These are phyloP conservation scores for Branchinecta lindahli DNA, from an alignment of 1,140 invertebrate species.

Conservation along the genomic window DNA sequence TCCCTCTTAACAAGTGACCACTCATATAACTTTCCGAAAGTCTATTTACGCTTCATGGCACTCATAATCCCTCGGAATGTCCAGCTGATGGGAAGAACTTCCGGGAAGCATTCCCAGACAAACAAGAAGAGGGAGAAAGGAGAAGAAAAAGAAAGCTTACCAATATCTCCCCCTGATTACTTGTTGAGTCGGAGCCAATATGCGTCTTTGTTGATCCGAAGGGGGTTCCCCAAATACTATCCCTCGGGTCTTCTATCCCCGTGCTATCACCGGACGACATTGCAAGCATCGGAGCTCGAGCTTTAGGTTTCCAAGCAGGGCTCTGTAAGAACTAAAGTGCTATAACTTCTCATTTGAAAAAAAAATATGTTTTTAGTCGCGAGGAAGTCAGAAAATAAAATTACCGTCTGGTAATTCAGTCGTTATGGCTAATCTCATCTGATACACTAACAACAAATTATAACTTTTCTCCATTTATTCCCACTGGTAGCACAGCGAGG, in stretches of 20 bases:
- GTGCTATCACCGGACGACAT: neutral
- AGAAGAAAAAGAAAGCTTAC: neutral
- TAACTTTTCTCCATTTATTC: neutral
- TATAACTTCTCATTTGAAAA: neutral
- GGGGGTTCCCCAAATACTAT: conserved; percentile 2
- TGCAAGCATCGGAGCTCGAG: neutral
- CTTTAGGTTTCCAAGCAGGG: neutral
- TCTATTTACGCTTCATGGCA: no score
- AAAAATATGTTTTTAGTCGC: neutral
- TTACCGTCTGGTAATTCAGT: neutral
- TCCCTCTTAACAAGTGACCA: no score
- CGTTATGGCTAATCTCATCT: neutral
- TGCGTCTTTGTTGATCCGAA: neutral
- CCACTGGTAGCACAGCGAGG: no score
- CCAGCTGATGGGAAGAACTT: no score
- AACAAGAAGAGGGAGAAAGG: no score
- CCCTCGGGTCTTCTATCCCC: neutral
- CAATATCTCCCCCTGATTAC: neutral
- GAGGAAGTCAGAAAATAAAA: neutral
- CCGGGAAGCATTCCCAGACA: no score
- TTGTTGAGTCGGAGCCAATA: neutral
- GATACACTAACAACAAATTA: neutral
- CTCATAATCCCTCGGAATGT: no score
- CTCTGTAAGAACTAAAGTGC: neutral
- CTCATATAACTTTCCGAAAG: no score